phyloP scores from a whole-genome alignment of 2,888 invertebrate species.

The Carterocephalus palaemon region DNA sequence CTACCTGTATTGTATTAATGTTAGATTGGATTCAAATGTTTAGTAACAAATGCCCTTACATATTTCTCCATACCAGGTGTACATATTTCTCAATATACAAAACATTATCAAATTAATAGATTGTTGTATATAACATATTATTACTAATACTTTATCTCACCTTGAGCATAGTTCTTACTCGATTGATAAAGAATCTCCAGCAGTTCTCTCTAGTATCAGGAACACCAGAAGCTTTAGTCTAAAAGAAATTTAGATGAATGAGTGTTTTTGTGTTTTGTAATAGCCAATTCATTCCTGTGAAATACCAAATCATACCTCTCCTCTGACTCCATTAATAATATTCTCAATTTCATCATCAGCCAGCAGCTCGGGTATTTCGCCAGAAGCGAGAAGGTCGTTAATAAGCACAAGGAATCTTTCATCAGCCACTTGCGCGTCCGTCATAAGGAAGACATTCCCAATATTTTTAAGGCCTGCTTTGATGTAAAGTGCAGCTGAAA shows the following conservation, averaged over 20 bases:
- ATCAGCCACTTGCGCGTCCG: slow-evolving; percentile 94
- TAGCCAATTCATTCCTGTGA: neutral
- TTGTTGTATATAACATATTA: no score
- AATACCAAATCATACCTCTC: slow-evolving; percentile 75
- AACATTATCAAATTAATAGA: no score
- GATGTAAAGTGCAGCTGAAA: slow-evolving; percentile 85
- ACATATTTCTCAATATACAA: no score
- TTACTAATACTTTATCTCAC: slow-evolving; percentile 42
- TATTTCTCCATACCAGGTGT: no score
- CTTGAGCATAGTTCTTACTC: slow-evolving; percentile 87
- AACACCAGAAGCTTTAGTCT: slow-evolving; percentile 89
- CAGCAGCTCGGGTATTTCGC: slow-evolving; percentile 94
- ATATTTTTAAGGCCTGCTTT: slow-evolving; percentile 93
- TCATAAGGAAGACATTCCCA: slow-evolving; percentile 93
- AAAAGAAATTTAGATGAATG: slow-evolving; percentile 25
- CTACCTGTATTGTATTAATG: slow-evolving; percentile 80
- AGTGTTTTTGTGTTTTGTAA: neutral
- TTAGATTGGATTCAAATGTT: no score
- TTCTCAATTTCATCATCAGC: slow-evolving; percentile 95
- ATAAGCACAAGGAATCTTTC: slow-evolving; percentile 94
- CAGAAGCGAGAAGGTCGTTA: slow-evolving; percentile 95
- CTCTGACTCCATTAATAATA: slow-evolving; percentile 86
- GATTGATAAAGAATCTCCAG: slow-evolving; percentile 96
- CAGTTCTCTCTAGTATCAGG: slow-evolving; percentile 94
- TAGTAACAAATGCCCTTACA: no score